Evolutionary conservation across 2,113 vertebrate species (phyloP).

Genomic region (Psettodes erumei): DNA sequence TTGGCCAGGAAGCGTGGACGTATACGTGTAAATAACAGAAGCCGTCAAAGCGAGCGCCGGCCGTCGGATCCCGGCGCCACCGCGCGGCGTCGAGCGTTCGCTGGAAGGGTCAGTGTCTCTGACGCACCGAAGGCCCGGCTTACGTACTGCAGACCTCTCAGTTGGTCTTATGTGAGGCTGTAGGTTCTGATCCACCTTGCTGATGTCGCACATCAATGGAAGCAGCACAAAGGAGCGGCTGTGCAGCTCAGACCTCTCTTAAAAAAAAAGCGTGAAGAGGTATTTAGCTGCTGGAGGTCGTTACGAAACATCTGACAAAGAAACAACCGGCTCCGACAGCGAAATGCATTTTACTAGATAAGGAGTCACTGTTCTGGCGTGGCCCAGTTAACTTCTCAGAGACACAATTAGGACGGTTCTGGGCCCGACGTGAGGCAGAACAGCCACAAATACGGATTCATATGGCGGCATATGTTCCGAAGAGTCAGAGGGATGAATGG

Average conservation of each 20-base stretch:
- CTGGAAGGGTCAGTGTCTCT: background rate
- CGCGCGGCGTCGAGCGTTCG: too few species aligned
- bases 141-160: background rate
- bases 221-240: background rate
- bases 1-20: too few species aligned
- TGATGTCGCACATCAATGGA: background rate
- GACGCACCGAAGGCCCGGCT: background rate
- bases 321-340: background rate
- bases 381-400: background rate
- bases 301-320: too few species aligned
- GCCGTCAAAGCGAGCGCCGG: conserved; percentile 2
- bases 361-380: background rate
- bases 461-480: background rate
- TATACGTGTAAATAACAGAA: too few species aligned
- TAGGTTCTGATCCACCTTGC: too few species aligned
- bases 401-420: background rate
- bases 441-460: background rate
- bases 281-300: background rate
- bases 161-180: background rate
- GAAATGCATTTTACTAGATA: background rate
- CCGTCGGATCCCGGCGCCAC: too few species aligned
- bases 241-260: background rate
- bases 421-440: background rate
- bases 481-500: too few species aligned
- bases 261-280: background rate